These are phyloP conservation scores for Mesocricetus auratus DNA, from an alignment of 2,113 vertebrate genomes.

Conservation along the genomic window DNA sequence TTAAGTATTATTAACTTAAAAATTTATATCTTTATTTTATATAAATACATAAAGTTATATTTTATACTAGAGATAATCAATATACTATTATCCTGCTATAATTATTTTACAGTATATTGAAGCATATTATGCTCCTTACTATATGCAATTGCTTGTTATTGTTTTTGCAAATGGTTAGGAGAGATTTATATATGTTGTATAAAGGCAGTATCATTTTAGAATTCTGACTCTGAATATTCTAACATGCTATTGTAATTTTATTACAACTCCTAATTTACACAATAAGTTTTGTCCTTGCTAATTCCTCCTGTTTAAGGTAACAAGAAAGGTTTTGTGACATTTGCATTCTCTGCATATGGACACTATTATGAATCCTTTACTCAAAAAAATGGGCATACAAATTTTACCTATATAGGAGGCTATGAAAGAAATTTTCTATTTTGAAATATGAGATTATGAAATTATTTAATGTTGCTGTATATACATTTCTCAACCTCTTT, in stretches of 20 bases:
- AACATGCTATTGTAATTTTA: neutral
- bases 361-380: neutral
- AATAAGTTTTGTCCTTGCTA: neutral
- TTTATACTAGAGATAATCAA: neutral
- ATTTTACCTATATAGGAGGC: neutral
- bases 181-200: neutral
- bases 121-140: neutral
- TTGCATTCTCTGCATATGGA: neutral
- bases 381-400: conserved; percentile 12
- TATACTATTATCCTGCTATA: neutral
- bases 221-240: neutral
- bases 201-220: neutral
- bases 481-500: neutral
- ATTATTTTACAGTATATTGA: neutral
- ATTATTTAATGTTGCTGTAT: neutral
- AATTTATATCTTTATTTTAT: neutral
- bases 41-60: neutral
- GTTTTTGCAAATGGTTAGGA: neutral
- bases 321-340: neutral
- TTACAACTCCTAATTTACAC: neutral
- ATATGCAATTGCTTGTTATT: neutral
- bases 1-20: neutral
- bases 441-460: neutral
- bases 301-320: neutral
- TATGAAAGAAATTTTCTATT: neutral